These are phyloP conservation scores for Cathartes aura DNA, from an alignment of 2,113 vertebrate genomes.

Conservation along the genomic window DNA sequence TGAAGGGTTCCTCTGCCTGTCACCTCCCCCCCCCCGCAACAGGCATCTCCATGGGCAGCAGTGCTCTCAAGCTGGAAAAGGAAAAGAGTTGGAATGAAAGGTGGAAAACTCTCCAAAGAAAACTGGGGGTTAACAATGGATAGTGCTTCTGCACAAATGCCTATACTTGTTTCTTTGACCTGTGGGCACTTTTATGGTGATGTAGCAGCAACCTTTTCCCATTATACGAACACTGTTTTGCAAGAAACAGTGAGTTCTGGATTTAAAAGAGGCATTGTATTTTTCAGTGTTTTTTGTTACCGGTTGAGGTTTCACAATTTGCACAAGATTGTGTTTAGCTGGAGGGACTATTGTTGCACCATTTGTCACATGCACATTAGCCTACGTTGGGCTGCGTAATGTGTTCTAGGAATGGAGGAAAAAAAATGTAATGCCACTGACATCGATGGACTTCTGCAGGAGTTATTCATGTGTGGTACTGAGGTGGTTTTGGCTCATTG, in stretches of 20 bases:
- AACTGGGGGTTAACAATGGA: not conserved
- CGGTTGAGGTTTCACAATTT: not conserved
- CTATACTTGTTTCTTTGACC: not conserved
- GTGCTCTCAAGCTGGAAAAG: not conserved
- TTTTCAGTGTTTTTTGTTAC: not conserved
- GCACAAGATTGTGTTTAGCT: not conserved
- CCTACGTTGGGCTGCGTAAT: not conserved
- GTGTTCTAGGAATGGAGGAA: not conserved
- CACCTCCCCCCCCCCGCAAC: rapidly evolving
- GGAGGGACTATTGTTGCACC: not conserved
- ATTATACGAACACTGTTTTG: not conserved
- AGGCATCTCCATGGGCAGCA: not conserved
- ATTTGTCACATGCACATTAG: not conserved
- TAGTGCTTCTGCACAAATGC: not conserved
- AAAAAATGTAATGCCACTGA: not conserved
- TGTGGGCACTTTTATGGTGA: not conserved
- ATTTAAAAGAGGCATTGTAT: not conserved
- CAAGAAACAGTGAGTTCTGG: not conserved
- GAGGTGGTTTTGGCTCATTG: not conserved
- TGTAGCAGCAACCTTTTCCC: not conserved
- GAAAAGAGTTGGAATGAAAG: not conserved
- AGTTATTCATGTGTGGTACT: not conserved
- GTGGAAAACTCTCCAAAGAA: not conserved
- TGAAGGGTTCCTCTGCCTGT: not conserved
- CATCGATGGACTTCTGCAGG: not conserved